These are phyloP conservation scores for Hipposideros armiger DNA, from an alignment of 2,113 vertebrate species.

Conservation along the genomic window DNA sequence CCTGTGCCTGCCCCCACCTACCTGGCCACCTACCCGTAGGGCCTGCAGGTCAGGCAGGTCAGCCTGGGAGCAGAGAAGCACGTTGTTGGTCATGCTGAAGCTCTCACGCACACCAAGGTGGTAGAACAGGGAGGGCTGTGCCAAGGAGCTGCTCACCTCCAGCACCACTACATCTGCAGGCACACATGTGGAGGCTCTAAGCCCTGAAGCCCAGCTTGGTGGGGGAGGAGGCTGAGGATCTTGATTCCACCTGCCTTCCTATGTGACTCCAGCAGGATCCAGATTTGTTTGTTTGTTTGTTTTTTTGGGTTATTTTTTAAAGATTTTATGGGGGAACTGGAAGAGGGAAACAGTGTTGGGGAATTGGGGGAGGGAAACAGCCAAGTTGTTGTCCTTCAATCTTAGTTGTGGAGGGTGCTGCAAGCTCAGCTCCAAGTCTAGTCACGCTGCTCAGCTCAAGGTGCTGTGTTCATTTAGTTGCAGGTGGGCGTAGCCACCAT, in stretches of 20 bases:
- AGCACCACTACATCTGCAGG: constrained; percentile 93
- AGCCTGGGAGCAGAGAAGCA: constrained; percentile 92
- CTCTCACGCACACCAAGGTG: constrained; percentile 95
- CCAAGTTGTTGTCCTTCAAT: too few species aligned
- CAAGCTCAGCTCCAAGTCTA: too few species aligned
- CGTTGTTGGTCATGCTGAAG: constrained; percentile 95
- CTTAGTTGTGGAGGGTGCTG: too few species aligned
- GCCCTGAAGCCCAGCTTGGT: neutral
- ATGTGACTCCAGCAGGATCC: neutral
- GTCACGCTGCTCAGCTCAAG: too few species aligned
- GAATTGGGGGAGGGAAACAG: too few species aligned
- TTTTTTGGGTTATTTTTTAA: too few species aligned
- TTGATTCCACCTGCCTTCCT: neutral
- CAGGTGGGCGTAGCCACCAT: too few species aligned
- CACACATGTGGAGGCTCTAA: neutral
- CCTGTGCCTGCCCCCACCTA: neutral
- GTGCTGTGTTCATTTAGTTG: too few species aligned
- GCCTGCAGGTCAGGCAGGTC: constrained; percentile 90
- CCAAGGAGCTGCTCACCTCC: constrained; percentile 92
- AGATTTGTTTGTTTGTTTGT: neutral
- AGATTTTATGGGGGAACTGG: too few species aligned
- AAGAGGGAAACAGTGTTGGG: too few species aligned
- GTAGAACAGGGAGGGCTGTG: constrained; percentile 95
- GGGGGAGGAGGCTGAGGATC: neutral
- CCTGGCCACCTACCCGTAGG: constrained; percentile 88